Evolutionary conservation across 2,113 vertebrate genomes (phyloP).

Genomic region (Sceloporus undulatus): DNA sequence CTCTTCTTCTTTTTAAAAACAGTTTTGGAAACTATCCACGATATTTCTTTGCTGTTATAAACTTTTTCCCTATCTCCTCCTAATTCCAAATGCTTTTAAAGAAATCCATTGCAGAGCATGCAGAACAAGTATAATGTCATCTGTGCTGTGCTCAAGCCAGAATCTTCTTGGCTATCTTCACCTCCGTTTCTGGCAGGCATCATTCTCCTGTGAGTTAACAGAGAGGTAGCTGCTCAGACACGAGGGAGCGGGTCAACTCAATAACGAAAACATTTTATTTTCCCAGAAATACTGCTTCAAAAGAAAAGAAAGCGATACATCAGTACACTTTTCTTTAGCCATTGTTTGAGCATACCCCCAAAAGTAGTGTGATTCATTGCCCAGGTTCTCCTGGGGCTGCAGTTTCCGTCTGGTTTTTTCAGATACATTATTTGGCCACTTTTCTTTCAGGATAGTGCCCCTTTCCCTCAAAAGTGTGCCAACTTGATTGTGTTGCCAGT

Average conservation of each 20-base stretch:
- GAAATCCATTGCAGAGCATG: background rate
- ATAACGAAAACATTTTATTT: conserved; percentile 15
- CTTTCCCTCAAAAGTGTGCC: background rate
- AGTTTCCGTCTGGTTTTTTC: background rate
- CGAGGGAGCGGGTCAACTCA: background rate
- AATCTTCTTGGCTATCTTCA: background rate
- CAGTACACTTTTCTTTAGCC: background rate
- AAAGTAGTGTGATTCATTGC: background rate
- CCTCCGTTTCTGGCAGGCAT: background rate
- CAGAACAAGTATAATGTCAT: background rate
- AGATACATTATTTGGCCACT: background rate
- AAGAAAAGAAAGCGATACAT: background rate
- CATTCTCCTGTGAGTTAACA: background rate
- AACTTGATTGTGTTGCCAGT: background rate
- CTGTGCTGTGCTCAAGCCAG: background rate
- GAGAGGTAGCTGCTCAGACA: background rate
- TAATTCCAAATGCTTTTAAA: background rate
- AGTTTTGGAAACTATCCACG: background rate
- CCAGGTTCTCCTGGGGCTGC: background rate
- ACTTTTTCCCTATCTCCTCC: background rate
- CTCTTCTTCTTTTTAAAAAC: background rate
- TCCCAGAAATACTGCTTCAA: background rate
- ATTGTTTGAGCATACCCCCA: background rate
- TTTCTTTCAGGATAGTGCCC: background rate
- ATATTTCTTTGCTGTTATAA: background rate